Base-by-base conservation (phyloP, 2,888 invertebrate genomes). In the Dynastes tityus region DNA sequence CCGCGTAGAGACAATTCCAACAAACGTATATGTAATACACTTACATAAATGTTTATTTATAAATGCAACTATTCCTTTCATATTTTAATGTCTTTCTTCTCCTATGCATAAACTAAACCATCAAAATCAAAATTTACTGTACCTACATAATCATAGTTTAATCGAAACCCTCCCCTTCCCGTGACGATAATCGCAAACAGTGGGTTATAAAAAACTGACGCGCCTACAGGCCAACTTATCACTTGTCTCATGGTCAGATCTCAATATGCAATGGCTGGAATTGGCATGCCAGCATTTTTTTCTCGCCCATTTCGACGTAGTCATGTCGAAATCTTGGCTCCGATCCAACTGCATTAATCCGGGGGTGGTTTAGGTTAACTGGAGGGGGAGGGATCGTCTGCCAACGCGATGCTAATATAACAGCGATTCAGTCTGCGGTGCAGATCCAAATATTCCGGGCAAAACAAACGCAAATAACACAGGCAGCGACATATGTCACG, bases 401-500 rank as follows among this genome's bases (percentile, higher is more conserved):
- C 29, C 22, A 27, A 61, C 2, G 22, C 61, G 16, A n/a, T 27
- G 53, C 53, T 2, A 53, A 16, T 53, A 5, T 53, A 53, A 27
- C 61, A 22, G 61, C 58, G 22, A 58, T 58, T 53, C 53, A 53
- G 53, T 11, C 27, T 29, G 22, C 61, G 11, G 22, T 61, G 27
- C 29, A 27, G 61, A 27, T 61, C 61, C 2, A 2, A 61, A 29
- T 11, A 61, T 22, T 0, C 11, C 58, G 9, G 8, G 61, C 61
- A 27, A 61, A 61, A 27, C 61, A 61, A 61, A 22, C 22, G 22
- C 27, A 27, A 61, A 61, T 61, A 29, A 1, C 3, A 29, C 61
- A 61, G 27, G 29, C 61, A 22, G 9, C 22, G 61, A 61, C 61
- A 27, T 53, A 13, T 53, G 70, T 51, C 53, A 70, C 70, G 70